These are phyloP conservation scores for Aramus guarauna DNA, from an alignment of 2,113 vertebrate species.

Conservation along the genomic window DNA sequence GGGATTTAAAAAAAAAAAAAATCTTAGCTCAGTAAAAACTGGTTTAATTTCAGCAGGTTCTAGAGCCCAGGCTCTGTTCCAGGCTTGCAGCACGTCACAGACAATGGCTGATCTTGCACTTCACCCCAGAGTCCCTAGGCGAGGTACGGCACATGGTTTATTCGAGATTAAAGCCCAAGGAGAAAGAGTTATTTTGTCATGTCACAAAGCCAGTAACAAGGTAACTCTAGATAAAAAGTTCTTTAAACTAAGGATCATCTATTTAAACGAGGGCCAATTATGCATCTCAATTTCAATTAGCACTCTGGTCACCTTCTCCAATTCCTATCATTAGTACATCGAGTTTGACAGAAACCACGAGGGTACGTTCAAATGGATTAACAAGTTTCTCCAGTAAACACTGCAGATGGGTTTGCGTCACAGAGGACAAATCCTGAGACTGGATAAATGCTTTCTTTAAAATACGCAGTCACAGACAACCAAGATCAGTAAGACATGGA, in stretches of 20 bases:
- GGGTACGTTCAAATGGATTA: not conserved
- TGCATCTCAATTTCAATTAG: not conserved
- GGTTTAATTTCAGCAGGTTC: not conserved
- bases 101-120: rapidly evolving
- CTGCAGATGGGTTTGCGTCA: not conserved
- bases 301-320: not conserved
- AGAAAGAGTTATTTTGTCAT: not conserved
- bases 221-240: not conserved
- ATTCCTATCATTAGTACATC: not conserved
- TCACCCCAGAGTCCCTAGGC: not conserved
- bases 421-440: not conserved
- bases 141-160: rapidly evolving
- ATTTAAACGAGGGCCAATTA: not conserved
- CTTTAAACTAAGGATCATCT: not conserved
- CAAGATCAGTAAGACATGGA: rapidly evolving
- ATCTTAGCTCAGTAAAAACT: not conserved
- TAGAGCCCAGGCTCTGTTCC: not conserved
- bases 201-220: not conserved
- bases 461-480: not conserved
- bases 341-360: not conserved
- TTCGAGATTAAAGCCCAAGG: not conserved
- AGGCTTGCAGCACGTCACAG: not conserved
- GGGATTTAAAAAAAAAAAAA: not conserved
- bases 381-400: not conserved
- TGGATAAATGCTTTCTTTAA: not conserved